Evolutionary conservation across 2,113 vertebrate species (phyloP).

Genomic region (Chaetodon trifascialis): DNA sequence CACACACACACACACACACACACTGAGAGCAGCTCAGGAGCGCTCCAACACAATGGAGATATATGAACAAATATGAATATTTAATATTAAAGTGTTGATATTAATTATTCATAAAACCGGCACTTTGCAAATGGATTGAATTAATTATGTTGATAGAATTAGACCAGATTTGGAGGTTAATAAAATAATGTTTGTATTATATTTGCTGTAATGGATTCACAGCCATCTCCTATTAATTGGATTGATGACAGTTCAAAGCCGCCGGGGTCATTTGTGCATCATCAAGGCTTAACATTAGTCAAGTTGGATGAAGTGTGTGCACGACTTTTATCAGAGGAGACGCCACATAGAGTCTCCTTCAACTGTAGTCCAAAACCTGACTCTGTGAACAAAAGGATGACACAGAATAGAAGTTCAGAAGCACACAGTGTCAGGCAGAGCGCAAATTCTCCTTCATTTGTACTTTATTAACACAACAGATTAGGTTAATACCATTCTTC

Average conservation of each 20-base stretch:
- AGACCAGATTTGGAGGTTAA: constrained; percentile 77
- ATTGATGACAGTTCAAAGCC: constrained; percentile 78
- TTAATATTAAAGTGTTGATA: constrained; percentile 80
- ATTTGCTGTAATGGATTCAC: constrained; percentile 80
- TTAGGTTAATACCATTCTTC: background rate
- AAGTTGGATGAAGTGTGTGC: constrained; percentile 33
- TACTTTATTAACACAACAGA: background rate
- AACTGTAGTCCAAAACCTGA: background rate
- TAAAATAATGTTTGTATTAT: constrained; percentile 83
- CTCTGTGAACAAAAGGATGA: background rate
- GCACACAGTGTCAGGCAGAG: background rate
- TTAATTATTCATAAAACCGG: constrained; percentile 81
- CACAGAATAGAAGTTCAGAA: background rate
- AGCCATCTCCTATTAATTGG: constrained; percentile 81
- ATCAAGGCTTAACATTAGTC: constrained; percentile 54
- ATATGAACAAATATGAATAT: constrained; percentile 80
- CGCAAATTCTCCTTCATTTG: constrained; percentile 21
- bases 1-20: background rate
- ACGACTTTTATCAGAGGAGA: constrained; percentile 43
- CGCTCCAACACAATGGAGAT: constrained; percentile 35
- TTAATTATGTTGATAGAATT: constrained; percentile 85
- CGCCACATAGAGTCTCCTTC: background rate
- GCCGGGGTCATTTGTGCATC: constrained; percentile 68
- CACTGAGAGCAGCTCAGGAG: background rate
- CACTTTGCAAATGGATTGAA: constrained; percentile 79